Percentiles rank a stretch among this genome's conserved stretches.
These are phyloP conservation scores for Sapayoa aenigma DNA, from an alignment of 2,113 vertebrate genomes.

Conservation along the genomic window DNA sequence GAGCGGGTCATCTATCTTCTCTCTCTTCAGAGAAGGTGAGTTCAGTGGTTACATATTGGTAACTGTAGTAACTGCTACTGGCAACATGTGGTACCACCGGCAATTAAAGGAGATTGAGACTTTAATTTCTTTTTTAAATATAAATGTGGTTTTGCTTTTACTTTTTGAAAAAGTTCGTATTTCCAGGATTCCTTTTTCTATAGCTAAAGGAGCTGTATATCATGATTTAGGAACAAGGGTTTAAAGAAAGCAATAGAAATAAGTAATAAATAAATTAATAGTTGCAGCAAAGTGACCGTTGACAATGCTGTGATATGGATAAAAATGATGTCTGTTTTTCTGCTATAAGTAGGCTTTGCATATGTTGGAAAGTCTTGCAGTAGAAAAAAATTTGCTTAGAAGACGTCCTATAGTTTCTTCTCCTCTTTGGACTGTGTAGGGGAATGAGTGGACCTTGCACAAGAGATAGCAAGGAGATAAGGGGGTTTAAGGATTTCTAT, in stretches of 20 bases:
- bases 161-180: neutral
- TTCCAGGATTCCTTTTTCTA: neutral
- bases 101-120: neutral
- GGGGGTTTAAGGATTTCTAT: too few relatives aligned
- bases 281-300: neutral
- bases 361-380: neutral
- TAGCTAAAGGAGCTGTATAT: neutral
- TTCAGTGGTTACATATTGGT: neutral
- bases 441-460: too few relatives aligned
- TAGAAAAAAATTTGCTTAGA: neutral
- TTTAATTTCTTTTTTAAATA: neutral
- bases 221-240: neutral
- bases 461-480: too few relatives aligned
- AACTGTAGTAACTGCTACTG: neutral
- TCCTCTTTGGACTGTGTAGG: neutral
- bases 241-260: neutral
- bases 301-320: neutral
- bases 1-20: neutral
- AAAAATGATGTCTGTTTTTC: neutral
- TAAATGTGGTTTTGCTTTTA: neutral
- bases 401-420: neutral
- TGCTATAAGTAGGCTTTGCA: neutral
- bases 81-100: neutral
- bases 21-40: neutral
- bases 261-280: neutral